phyloP scores from a whole-genome alignment of 2,888 invertebrate species.

The Protula sp. region DNA sequence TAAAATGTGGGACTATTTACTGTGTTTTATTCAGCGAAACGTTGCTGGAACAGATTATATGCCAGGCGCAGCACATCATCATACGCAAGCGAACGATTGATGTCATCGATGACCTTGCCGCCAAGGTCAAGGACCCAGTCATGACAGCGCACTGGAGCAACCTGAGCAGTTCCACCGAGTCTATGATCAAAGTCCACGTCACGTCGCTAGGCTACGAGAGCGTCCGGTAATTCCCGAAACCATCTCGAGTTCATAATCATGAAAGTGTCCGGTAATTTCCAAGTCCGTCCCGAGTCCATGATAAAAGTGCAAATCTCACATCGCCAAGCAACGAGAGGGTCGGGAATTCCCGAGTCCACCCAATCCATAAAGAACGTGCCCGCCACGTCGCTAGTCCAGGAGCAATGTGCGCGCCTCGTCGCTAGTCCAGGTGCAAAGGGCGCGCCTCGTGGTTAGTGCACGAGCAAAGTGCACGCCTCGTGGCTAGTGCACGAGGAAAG shows the following conservation, averaged over 20 bases:
- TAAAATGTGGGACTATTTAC: too few species aligned
- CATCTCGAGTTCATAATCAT: neutral
- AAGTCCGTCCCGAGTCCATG: too few species aligned
- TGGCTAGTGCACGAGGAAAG: too few species aligned
- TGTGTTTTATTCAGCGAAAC: slow-evolving; percentile 78
- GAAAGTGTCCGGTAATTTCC: neutral
- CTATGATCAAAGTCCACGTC: slow-evolving; percentile 90
- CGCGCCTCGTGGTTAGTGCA: too few species aligned
- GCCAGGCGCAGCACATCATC: slow-evolving; percentile 78
- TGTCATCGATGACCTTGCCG: slow-evolving; percentile 85
- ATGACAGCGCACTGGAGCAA: slow-evolving; percentile 96
- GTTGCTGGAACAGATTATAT: slow-evolving; percentile 89
- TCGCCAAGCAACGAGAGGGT: too few species aligned
- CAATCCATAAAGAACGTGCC: too few species aligned
- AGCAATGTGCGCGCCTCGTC: too few species aligned
- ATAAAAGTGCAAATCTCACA: too few species aligned
- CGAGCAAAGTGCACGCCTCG: too few species aligned
- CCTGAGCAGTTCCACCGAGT: slow-evolving; percentile 87
- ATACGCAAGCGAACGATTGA: slow-evolving; percentile 65
- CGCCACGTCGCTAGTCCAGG: too few species aligned
- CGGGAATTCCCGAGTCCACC: too few species aligned
- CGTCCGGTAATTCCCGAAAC: slow-evolving; percentile 37
- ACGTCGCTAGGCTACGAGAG: slow-evolving; percentile 57
- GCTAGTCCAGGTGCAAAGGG: too few species aligned
- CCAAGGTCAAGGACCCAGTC: slow-evolving; percentile 88